Evolutionary conservation across 2,888 invertebrate species (phyloP).

Genomic region (Lasioglossum malachurum): DNA sequence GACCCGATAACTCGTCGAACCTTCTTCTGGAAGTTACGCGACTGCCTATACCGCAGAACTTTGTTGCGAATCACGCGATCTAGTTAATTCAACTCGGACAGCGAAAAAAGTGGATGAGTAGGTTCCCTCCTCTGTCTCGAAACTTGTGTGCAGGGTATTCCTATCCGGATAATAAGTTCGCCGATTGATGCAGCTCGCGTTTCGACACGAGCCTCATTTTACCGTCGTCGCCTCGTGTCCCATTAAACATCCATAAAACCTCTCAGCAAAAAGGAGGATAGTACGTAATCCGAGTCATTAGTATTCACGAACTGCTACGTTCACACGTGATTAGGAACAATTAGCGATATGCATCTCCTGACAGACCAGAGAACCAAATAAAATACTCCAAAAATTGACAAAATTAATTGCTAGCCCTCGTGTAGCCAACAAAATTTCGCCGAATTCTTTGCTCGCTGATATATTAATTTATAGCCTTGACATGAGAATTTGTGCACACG

Average conservation of each 20-base stretch:
- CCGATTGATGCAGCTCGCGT: not conserved
- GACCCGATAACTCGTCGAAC: conserved; percentile 4
- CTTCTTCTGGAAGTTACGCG: conserved; percentile 1
- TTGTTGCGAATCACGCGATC: conserved; percentile 17
- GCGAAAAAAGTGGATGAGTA: conserved; percentile 2
- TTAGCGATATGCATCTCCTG: conserved; percentile 26
- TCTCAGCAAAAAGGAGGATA: not conserved
- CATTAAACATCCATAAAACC: not conserved
- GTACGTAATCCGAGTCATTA: not conserved
- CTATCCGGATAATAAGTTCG: not conserved
- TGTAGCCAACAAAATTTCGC: too few relatives aligned
- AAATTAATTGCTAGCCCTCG: not conserved
- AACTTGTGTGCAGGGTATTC: not conserved
- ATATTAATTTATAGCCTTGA: too few relatives aligned
- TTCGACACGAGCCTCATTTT: not conserved
- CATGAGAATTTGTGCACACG: too few relatives aligned
- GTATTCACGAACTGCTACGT: conserved; percentile 21
- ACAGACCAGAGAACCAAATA: not conserved
- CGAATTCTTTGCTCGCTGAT: too few relatives aligned
- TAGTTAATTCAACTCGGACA: not conserved
- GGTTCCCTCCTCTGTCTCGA: not conserved
- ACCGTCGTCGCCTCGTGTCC: conserved; percentile 4
- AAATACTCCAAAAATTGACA: not conserved
- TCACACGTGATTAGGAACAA: conserved; percentile 23
- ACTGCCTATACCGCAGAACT: not conserved